phyloP scores from a whole-genome alignment of 2,888 invertebrate genomes.

The Itoplectis maculator region DNA sequence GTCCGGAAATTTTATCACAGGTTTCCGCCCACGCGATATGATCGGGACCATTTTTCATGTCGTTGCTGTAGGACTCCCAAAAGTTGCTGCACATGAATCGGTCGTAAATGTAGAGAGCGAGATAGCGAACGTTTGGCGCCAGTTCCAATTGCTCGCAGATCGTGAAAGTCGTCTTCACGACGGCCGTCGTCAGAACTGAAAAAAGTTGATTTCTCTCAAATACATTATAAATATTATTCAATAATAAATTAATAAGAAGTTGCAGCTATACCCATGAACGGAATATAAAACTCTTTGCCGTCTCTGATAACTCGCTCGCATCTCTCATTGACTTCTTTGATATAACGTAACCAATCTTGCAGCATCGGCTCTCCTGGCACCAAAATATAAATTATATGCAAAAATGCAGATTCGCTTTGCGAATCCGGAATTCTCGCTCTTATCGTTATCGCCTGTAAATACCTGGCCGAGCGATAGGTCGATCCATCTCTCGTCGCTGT shows the following conservation, averaged over 20 bases:
- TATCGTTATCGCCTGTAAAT: slow-evolving; percentile 17
- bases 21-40: slow-evolving; percentile 68
- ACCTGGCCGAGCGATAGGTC: slow-evolving; percentile 21
- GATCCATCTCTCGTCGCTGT: slow-evolving; percentile 44
- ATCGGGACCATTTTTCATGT: slow-evolving; percentile 29
- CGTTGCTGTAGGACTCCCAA: slow-evolving; percentile 70
- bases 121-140: slow-evolving; percentile 75
- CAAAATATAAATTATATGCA: background rate
- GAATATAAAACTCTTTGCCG: slow-evolving; percentile 73
- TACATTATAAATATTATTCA: background rate
- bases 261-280: slow-evolving; percentile 75
- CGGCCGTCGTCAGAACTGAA: slow-evolving; percentile 74
- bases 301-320: slow-evolving; percentile 69
- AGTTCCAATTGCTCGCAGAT: slow-evolving; percentile 75
- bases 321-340: slow-evolving; percentile 69
- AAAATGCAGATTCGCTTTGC: background rate
- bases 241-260: slow-evolving; percentile 20
- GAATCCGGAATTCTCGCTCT: too few species aligned
- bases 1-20: slow-evolving; percentile 70
- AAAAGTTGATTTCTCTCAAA: too few species aligned
- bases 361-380: slow-evolving; percentile 69
- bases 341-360: slow-evolving; percentile 76
- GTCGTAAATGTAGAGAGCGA: slow-evolving; percentile 80
- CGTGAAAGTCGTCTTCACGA: slow-evolving; percentile 75
- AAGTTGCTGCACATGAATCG: slow-evolving; percentile 77